These are phyloP conservation scores for Noctua pronuba DNA, from an alignment of 2,888 invertebrate species.

Conservation along the genomic window DNA sequence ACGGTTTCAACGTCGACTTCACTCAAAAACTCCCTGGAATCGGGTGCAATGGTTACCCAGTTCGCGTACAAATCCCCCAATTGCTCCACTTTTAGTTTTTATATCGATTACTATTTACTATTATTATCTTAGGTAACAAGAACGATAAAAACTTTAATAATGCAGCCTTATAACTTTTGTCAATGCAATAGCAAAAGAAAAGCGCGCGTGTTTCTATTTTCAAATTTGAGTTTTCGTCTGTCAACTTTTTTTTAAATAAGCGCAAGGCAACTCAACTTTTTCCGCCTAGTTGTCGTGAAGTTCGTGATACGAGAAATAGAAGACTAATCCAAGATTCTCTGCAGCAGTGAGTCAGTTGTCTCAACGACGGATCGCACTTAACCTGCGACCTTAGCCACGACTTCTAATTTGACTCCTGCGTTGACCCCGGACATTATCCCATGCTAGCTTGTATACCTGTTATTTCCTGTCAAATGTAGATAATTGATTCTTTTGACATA, in stretches of 20 bases:
- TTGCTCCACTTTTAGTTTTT: slow-evolving; percentile 80
- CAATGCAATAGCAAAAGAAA: background rate
- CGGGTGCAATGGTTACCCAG: slow-evolving; percentile 79
- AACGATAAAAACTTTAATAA: slow-evolving; percentile 13
- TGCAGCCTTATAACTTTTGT: background rate
- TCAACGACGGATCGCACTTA: slow-evolving; percentile 73
- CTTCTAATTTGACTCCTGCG: slow-evolving; percentile 81
- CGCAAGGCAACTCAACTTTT: background rate
- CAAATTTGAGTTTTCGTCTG: slow-evolving; percentile 6
- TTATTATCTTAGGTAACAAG: background rate
- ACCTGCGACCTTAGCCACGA: slow-evolving; percentile 76
- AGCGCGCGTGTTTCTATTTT: slow-evolving; percentile 19
- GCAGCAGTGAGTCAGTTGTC: slow-evolving; percentile 68
- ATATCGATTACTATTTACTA: slow-evolving; percentile 4
- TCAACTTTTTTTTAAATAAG: slow-evolving; percentile 3
- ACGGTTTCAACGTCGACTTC: slow-evolving; percentile 81
- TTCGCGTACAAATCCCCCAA: slow-evolving; percentile 80
- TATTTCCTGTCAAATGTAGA: slow-evolving; percentile 33
- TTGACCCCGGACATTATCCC: slow-evolving; percentile 76
- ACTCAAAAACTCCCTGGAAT: slow-evolving; percentile 78
- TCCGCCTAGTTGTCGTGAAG: slow-evolving; percentile 49
- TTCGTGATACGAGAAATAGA: slow-evolving; percentile 50
- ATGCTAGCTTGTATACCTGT: slow-evolving; percentile 43
- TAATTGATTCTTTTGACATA: background rate
- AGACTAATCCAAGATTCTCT: slow-evolving; percentile 64